A percentile compares a stretch with the other conserved stretches of the same genome.
These are phyloP conservation scores for Minunthozetes semirufus DNA, from an alignment of 2,888 invertebrate genomes.

Conservation along the genomic window DNA sequence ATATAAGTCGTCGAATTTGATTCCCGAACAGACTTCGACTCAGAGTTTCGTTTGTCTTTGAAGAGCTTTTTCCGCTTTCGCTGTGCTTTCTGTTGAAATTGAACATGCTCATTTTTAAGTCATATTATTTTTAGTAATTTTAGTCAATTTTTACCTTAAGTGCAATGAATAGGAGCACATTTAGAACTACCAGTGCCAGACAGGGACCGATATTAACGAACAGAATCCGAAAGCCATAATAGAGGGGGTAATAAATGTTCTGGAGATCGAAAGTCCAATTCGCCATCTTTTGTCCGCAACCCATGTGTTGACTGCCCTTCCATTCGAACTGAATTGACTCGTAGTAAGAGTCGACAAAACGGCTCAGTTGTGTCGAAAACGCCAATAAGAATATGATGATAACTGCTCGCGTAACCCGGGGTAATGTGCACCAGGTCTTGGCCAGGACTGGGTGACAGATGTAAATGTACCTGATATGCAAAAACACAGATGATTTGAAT, in stretches of 20 bases:
- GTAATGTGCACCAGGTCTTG: constrained; percentile 61
- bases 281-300: constrained; percentile 51
- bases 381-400: constrained; percentile 69
- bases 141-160: constrained; percentile 54
- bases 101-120: not conserved
- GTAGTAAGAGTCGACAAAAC: not conserved
- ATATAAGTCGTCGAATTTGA: constrained; percentile 79
- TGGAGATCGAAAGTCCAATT: constrained; percentile 59
- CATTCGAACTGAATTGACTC: not conserved
- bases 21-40: constrained; percentile 49
- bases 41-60: constrained; percentile 55
- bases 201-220: constrained; percentile 87
- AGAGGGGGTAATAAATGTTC: constrained; percentile 71
- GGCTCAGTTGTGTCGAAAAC: constrained; percentile 68
- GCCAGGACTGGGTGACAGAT: constrained; percentile 85
- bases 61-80: constrained; percentile 67
- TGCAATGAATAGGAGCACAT: constrained; percentile 74
- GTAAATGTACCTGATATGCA: constrained; percentile 88
- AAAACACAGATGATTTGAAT: no score
- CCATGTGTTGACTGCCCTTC: not conserved
- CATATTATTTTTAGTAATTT: not conserved
- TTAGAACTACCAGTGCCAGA: constrained; percentile 75
- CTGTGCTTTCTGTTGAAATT: constrained; percentile 59
- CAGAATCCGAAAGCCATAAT: constrained; percentile 71
- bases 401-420: constrained; percentile 67